Conservation (phyloP, 1,140 invertebrate species). For the Lasaia peninsularis region DNA sequence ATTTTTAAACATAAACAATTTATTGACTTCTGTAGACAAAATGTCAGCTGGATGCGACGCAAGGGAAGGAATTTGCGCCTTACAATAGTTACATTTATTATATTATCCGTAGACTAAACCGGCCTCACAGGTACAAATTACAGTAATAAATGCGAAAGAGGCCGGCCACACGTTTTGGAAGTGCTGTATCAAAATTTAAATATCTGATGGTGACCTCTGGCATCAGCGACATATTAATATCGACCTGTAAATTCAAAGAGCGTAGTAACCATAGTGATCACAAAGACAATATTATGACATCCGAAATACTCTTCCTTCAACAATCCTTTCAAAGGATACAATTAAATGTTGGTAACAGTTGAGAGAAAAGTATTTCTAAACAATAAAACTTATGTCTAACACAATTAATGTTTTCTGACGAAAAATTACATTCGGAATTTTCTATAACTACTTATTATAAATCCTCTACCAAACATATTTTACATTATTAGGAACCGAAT, state of each 20-base stretch:
- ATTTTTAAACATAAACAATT: slow-evolving; percentile 37
- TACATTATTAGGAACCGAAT: slow-evolving; percentile 2
- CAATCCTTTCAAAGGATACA: slow-evolving; percentile 14
- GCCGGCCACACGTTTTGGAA: slow-evolving; percentile 51
- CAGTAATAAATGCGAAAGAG: slow-evolving; percentile 60
- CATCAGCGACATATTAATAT: slow-evolving; percentile 68
- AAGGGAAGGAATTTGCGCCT: slow-evolving; percentile 21
- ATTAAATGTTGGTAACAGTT: slow-evolving; percentile 6
- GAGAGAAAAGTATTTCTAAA: slow-evolving; percentile 13
- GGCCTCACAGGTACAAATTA: slow-evolving; percentile 10
- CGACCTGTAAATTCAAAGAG: slow-evolving; percentile 77
- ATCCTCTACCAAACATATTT: background rate
- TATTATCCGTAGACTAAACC: slow-evolving; percentile 19
- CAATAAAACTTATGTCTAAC: slow-evolving; percentile 8
- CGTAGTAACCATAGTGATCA: slow-evolving; percentile 58
- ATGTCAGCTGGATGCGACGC: slow-evolving; percentile 16
- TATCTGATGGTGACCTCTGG: slow-evolving; percentile 54
- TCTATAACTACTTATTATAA: background rate
- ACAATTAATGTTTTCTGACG: background rate
- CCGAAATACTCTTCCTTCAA: slow-evolving; percentile 28
- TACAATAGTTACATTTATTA: slow-evolving; percentile 34
- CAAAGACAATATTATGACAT: slow-evolving; percentile 11
- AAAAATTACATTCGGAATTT: background rate
- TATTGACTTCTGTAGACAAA: slow-evolving; percentile 19
- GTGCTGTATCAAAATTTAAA: slow-evolving; percentile 60